Evolutionary conservation across 1,140 invertebrate species (phyloP).

Genomic region (Drosophila paulistorum): DNA sequence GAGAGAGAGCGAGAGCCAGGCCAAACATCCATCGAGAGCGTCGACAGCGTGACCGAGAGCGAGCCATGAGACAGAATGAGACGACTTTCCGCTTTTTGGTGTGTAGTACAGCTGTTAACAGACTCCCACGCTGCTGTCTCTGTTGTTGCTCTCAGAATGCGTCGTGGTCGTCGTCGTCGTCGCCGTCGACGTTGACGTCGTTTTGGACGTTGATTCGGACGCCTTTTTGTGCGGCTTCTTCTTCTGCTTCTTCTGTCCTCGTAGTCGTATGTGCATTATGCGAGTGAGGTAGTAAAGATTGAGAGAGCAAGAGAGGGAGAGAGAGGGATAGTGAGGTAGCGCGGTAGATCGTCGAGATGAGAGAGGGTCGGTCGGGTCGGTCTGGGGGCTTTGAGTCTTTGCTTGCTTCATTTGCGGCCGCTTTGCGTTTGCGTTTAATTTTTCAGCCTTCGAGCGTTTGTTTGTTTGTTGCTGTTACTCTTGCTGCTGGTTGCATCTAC

Average conservation of each 20-base stretch:
- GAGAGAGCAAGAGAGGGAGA: neutral
- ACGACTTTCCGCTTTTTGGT: constrained; percentile 26
- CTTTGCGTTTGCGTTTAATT: constrained; percentile 59
- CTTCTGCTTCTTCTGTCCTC: constrained; percentile 24
- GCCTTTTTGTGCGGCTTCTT: constrained; percentile 58
- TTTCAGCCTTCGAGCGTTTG: constrained; percentile 42
- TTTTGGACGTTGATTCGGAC: constrained; percentile 16
- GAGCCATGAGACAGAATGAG: constrained; percentile 31
- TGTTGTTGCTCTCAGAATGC: constrained; percentile 35
- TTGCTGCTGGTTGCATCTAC: constrained; percentile 44
- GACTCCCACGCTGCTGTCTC: constrained; percentile 69
- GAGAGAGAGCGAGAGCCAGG: constrained; percentile 23
- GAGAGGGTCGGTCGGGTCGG: constrained; percentile 20
- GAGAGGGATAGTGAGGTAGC: too few relatives aligned
- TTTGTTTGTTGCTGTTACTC: constrained; percentile 14
- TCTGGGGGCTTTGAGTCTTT: constrained; percentile 42
- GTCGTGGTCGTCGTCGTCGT: constrained; percentile 40
- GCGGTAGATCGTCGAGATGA: constrained; percentile 1
- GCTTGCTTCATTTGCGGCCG: constrained; percentile 55
- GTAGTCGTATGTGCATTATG: constrained; percentile 32
- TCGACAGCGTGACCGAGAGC: constrained; percentile 21
- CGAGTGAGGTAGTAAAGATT: neutral
- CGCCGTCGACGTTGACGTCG: constrained; percentile 28
- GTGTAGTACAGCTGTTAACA: constrained; percentile 79
- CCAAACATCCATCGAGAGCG: constrained; percentile 11